Evolutionary conservation across 2,888 invertebrate genomes (phyloP).

Genomic region (Amiota mariae): DNA sequence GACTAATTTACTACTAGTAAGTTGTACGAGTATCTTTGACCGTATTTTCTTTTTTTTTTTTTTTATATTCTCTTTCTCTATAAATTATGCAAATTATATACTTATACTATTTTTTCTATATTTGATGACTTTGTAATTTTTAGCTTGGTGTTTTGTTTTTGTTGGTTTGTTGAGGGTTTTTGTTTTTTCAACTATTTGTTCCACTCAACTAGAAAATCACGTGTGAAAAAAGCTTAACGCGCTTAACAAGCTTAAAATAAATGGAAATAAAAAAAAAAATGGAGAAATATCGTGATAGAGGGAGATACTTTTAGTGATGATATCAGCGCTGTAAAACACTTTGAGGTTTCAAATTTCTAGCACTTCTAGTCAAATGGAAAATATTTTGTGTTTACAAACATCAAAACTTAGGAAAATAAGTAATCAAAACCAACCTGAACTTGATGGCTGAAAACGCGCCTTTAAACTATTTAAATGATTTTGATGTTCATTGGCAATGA

Average conservation of each 20-base stretch:
- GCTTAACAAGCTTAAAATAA: conserved; percentile 35
- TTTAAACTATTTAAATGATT: conserved; percentile 64
- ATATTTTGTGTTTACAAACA: too few relatives aligned
- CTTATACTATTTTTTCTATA: neutral
- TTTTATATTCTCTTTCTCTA: neutral
- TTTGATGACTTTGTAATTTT: neutral
- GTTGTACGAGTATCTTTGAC: too few relatives aligned
- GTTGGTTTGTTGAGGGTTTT: neutral
- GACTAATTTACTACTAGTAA: too few relatives aligned
- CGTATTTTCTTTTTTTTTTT: neutral
- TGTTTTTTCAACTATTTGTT: neutral
- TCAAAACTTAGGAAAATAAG: too few relatives aligned
- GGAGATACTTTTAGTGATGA: conserved; percentile 31
- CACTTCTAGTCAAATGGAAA: too few relatives aligned
- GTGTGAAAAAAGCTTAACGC: conserved; percentile 23
- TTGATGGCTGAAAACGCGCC: conserved; percentile 61
- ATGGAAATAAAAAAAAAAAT: neutral
- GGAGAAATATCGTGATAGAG: neutral
- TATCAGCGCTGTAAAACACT: conserved; percentile 40
- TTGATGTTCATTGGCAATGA: conserved; percentile 66
- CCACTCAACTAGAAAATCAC: conserved; percentile 5
- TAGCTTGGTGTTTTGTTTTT: neutral
- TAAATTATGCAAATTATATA: neutral
- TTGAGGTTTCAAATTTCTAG: neutral
- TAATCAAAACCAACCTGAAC: conserved; percentile 57